Conservation (phyloP, 64 coral and sea anemone species). For the Dendronephthya gigantea region DNA sequence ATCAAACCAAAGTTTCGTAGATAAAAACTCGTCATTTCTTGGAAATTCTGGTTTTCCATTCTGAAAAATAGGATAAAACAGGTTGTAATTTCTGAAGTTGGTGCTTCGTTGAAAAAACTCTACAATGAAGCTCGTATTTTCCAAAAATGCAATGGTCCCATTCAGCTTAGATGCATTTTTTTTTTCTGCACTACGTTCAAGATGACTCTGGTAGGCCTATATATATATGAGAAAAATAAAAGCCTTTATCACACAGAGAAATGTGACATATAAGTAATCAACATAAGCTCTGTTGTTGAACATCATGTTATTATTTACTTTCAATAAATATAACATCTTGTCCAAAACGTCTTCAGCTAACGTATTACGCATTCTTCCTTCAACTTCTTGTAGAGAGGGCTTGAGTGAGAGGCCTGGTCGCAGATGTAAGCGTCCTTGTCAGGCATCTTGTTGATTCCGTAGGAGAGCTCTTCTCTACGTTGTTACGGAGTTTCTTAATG, state of each 20-base stretch:
- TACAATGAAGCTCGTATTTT: neutral
- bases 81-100: neutral
- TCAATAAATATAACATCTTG: conserved; percentile 7
- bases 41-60: conserved; percentile 14
- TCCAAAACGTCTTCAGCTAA: conserved; percentile 27
- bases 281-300: too few relatives aligned
- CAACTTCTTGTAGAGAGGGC: conserved; percentile 5
- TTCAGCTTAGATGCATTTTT: conserved; percentile 3
- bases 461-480: neutral
- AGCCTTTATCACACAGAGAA: too few relatives aligned
- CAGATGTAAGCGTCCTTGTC: conserved; percentile 10
- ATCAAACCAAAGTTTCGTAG: conserved; percentile 28
- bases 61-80: neutral
- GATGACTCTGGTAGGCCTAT: neutral
- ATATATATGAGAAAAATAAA: neutral
- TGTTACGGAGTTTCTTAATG: neutral
- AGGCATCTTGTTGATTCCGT: neutral
- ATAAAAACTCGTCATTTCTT: neutral
- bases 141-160: neutral
- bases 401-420: conserved; percentile 15
- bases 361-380: conserved; percentile 17
- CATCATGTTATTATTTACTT: neutral
- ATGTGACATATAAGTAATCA: too few relatives aligned
- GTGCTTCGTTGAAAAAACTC: conserved; percentile 12
- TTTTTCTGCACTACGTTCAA: neutral